Base-by-base conservation (phyloP, 23 tunicate species). In the Corella eumyota region DNA sequence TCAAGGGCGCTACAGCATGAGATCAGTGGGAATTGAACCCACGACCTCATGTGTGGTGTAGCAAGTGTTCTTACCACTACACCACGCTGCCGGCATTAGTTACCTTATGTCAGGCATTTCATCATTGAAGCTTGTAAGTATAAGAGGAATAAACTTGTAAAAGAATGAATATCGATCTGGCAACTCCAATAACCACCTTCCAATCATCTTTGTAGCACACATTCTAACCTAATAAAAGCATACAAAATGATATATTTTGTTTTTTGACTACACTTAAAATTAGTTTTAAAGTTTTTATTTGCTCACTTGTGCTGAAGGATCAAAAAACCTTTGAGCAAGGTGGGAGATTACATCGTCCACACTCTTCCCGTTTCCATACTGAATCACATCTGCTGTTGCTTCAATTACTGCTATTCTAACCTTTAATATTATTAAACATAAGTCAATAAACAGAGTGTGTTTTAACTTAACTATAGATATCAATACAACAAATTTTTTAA, bases 341-440 rank as follows among this genome's bases (percentile, higher is more conserved):
- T 88, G 96, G 3, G 96, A 72, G 22, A 88, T 67, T 32, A 88
- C 96, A 62, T 88, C 96, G 68, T 88, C 96, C 36, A 88, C 87
- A 62, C 66, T 88, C 56, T 88, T 88, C 3, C 96, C 96, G 73
- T 73, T 88, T 25, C 96, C 96, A 62, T 37, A 88, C 57, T 88
- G 96, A 30, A 88, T 68, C 13, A 88, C 96, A 68, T 88, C 88
- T 37, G 83, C 96, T 62, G 96, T 88, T n/a, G 96, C 96, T 55
- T 78, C 96, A 13, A 88, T 65, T 4, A 88, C 96, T 0, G 96
- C 87, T 13, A 79, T 73, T 25, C 96, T 72, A 52, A 88, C 91
- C 91, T 81, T 32, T 21, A 46, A 19, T 34, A 21, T 13, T n/a
- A n/a, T n/a, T n/a, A n/a, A n/a, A 66, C 19, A 25, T 13, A 24